Evolutionary conservation across 2,888 invertebrate genomes (phyloP), one percentile per base, ranked within the genome.

Genomic region (Nymphalis urticae): DNA sequence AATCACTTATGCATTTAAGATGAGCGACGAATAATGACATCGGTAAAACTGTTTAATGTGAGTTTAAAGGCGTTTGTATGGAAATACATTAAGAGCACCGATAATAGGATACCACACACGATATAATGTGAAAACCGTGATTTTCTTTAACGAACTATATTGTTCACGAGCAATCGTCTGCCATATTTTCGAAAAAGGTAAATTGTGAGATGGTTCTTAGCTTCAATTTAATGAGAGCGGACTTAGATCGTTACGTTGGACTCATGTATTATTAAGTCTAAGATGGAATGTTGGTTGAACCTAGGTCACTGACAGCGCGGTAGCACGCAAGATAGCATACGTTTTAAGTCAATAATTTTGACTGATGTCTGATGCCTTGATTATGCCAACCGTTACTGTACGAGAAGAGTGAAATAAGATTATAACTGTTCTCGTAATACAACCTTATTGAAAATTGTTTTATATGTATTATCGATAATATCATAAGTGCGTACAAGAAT

Each of bases 261-360:
- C 85, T 85, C 85, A 87, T 87, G 90, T 91, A 89, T 90, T 91
- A 91, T 91, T 91, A 91, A 82, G 86, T 88, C 88, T 80, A 87
- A 90, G 88, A 90, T 88, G 92, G 92, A 90, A 90, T 90, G 78
- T 81, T 77, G 82, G 78, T 82, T 85, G 83, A 84, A 83, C 83
- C 79, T 83, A 82, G 90, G 90, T 90, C 89, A 87, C 81, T 82
- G 80, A 84, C 82, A 85, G 86, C 84, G 83, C 85, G 83, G 88
- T 87, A 88, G 89, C 85, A 81, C 78, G 82, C 72, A 72, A 77
- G 76, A 76, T 77, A 79, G 77, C 75, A 73, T 73, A 75, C 75
- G 74, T 77, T 75, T 76, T 75, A 77, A 69, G 68, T 72, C 72
- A 72, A 71, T 62, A 65, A 72, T 68, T 72, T 68, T 71, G 73